Base-by-base conservation (phyloP, 2,888 invertebrate genomes). In the Oscheius myriophilus region DNA sequence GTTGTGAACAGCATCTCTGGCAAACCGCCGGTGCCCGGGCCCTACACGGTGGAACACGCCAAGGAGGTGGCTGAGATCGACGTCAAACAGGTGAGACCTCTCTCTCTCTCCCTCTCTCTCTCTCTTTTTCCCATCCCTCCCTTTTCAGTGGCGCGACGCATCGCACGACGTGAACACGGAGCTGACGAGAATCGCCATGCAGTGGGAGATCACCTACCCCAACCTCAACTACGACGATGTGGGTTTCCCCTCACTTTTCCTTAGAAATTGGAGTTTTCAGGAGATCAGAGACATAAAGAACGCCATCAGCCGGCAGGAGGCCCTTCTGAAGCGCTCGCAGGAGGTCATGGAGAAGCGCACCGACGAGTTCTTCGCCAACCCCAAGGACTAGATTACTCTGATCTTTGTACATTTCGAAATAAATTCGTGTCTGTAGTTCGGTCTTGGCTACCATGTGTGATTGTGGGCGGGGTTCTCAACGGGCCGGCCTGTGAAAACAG, bases 61-160 rank as follows among this genome's bases (percentile, higher is more conserved):
- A 84, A 84, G 65, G 84, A 84, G 55, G 73, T 77, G 0, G 81
- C 83, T 2, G 84, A 82, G 49, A 76, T 79, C 18, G 75, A 75
- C 46, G 73, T 75, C 49, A 78, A 79, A 41, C 71, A 75, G 65
- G 80, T 78, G 18, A n/a, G n/a, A n/a, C 53, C 73, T 55, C 45
- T 42, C 14, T 21, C 14, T 21, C 16, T 53, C 25, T 33, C 33
- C 33, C 33, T 33, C 33, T 33, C 33, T 33, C 33, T 33, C 33
- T 33, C 33, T 33, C 33, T 33, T 11, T 46, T 46, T 46, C 46
- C 11, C 33, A 33, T 33, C 33, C 33, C 33, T 33, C 33, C 33
- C 41, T 41, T n/a, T 59, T 45, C 26, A 61, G 52, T 67, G 59
- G 59, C 21, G 59, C 14, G 67, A 61, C 21, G 42, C 25, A 7